Base-by-base conservation (phyloP, 37 sponge, comb jelly and placozoan species). In the Cladorhizidae sp. region DNA sequence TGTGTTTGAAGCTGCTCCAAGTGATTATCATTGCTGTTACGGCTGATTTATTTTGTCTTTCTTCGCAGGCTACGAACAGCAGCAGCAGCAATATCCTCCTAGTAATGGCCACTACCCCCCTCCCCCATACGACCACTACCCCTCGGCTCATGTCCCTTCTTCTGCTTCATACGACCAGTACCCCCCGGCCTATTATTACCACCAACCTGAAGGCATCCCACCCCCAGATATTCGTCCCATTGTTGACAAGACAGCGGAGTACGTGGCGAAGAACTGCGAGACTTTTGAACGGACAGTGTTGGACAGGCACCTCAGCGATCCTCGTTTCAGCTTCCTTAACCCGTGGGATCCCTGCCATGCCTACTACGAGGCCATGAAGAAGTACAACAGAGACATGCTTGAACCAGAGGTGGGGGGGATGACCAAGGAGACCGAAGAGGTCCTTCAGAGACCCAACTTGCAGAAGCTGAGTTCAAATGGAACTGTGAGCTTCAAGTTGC, bases 241-340 rank as follows among this genome's bases (percentile, higher is more conserved):
- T 43, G 73, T 95, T 29, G 94, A 92, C 83, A 95, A 93, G 68
- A 86, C 94, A 64, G 96, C 96, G 8, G 91, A 89, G 67, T 95
- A 95, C 81, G 94, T 90, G 11, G 96, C 91, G 21, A 89, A 86
- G 37, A 93, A 95, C 64, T 84, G 91, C 1, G 81, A 83, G 8
- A 80, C 45, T 0, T 95, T 95, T 67, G 91, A 95, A 69, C 74
- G 68, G 65, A 93, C 93, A 0, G 86, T 90, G 28, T 23, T 89
- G 20, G 82, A 80, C 37, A 87, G 80, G 64, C 86, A 88, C 58
- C 28, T 54, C n/a, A 80, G 77, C 1, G 93, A 97, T 73, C 85
- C 90, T 55, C 67, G 87, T 7, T 94, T 94, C 42, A 73, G 64
- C 23, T 97, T 97, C 62, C 80, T 97, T 45, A 78, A 84, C 49